These are phyloP conservation scores for Babyrousa celebensis DNA, from an alignment of 2,797 vertebrate genomes.

Conservation along the genomic window DNA sequence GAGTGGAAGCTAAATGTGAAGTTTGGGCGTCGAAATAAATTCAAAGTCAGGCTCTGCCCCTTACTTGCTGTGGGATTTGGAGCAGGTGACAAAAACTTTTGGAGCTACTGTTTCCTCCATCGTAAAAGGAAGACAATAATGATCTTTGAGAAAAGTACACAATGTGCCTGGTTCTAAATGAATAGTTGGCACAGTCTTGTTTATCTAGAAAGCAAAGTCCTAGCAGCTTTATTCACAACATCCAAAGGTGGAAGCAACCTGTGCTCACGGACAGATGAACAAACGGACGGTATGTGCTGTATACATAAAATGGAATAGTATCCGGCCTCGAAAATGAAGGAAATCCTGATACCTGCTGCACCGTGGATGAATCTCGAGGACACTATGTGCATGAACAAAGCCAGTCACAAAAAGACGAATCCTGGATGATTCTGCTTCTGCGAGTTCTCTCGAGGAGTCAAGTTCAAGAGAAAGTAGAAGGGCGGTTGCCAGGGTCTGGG, in stretches of 20 bases:
- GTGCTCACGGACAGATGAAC: fast-evolving
- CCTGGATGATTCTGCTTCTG: fast-evolving
- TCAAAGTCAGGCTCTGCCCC: not conserved
- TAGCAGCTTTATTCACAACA: not conserved
- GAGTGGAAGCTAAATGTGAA: not conserved
- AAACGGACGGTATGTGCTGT: not conserved
- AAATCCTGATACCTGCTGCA: not conserved
- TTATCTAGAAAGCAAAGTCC: not conserved
- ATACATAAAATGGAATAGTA: not conserved
- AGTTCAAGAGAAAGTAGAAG: not conserved
- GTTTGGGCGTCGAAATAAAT: not conserved
- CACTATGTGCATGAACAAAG: not conserved
- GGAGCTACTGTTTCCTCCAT: not conserved
- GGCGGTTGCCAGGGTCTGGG: not conserved
- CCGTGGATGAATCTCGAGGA: not conserved
- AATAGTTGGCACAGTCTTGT: fast-evolving
- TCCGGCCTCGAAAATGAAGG: not conserved
- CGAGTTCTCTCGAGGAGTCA: not conserved
- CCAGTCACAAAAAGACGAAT: not conserved
- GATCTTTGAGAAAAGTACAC: not conserved
- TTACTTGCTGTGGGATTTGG: not conserved
- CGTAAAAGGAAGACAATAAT: not conserved
- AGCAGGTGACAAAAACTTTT: not conserved
- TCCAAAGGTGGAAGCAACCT: not conserved
- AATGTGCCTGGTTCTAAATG: not conserved